These are phyloP conservation scores for Hemitrygon akajei DNA, from an alignment of 2,797 vertebrate genomes.

Conservation along the genomic window DNA sequence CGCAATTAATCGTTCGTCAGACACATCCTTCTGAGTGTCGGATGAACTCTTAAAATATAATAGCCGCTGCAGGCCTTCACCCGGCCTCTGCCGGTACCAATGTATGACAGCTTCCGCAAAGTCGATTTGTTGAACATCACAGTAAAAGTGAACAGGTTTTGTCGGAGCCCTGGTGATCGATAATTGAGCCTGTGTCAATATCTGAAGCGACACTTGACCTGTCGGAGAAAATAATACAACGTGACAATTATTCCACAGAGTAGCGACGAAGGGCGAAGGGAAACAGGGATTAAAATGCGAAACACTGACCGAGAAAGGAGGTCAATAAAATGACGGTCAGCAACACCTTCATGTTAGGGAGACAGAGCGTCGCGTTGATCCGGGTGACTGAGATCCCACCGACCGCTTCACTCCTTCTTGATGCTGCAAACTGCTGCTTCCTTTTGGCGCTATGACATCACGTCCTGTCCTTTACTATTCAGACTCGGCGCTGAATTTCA, in stretches of 20 bases:
- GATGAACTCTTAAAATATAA: not conserved
- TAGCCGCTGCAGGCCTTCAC: not conserved
- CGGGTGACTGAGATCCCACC: not conserved
- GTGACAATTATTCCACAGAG: not conserved
- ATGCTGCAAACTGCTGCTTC: not conserved
- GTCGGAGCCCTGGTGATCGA: not conserved
- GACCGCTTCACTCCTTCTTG: not conserved
- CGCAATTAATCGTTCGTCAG: not conserved
- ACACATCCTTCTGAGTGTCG: not conserved
- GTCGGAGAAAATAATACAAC: not conserved
- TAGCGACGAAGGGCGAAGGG: not conserved
- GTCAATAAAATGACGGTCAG: not conserved
- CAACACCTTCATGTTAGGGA: not conserved
- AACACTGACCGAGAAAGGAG: slow-evolving; percentile 4
- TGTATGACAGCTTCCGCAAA: not conserved
- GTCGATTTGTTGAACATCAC: not conserved
- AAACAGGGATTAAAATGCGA: not conserved
- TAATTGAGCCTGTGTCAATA: slow-evolving; percentile 13
- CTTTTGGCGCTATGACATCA: not conserved
- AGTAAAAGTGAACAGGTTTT: slow-evolving; percentile 22
- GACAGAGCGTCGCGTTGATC: not conserved
- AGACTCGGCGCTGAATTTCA: not conserved
- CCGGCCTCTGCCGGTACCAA: slow-evolving; percentile 43
- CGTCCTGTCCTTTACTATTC: not conserved
- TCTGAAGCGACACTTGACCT: not conserved